phyloP scores from a whole-genome alignment of 2,888 invertebrate genomes.

The Leptopterna dolabrata region DNA sequence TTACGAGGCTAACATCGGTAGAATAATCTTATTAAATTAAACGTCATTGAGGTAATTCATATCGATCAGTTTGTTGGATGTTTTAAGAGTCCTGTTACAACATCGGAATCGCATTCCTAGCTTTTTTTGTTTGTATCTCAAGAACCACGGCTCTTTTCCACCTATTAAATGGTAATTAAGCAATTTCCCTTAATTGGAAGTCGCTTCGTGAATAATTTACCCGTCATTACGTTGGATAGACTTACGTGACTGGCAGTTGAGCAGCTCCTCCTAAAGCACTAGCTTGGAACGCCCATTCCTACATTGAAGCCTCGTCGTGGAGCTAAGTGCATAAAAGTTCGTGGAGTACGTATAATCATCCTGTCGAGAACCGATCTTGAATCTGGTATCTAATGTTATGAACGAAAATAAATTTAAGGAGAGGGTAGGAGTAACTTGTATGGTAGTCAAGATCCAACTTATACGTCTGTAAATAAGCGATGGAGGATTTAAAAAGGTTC shows the following conservation, averaged over 20 bases:
- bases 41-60: too few relatives aligned
- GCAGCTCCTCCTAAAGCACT: background rate
- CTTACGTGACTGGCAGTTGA: background rate
- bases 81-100: too few relatives aligned
- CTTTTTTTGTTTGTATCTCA: background rate
- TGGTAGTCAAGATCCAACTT: too few relatives aligned
- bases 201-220: background rate
- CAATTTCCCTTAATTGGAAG: background rate
- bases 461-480: too few relatives aligned
- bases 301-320: background rate
- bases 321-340: background rate
- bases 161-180: background rate
- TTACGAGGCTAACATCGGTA: too few relatives aligned
- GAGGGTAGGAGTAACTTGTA: background rate
- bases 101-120: too few relatives aligned
- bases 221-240: background rate
- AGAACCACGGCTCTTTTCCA: background rate
- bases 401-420: background rate
- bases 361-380: background rate
- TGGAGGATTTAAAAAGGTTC: too few relatives aligned
- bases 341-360: background rate
- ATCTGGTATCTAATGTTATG: background rate
- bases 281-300: background rate
- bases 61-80: too few relatives aligned
- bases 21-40: too few relatives aligned